Evolutionary conservation across 2,797 vertebrate species (phyloP).

Genomic region (Pitangus sulphuratus): DNA sequence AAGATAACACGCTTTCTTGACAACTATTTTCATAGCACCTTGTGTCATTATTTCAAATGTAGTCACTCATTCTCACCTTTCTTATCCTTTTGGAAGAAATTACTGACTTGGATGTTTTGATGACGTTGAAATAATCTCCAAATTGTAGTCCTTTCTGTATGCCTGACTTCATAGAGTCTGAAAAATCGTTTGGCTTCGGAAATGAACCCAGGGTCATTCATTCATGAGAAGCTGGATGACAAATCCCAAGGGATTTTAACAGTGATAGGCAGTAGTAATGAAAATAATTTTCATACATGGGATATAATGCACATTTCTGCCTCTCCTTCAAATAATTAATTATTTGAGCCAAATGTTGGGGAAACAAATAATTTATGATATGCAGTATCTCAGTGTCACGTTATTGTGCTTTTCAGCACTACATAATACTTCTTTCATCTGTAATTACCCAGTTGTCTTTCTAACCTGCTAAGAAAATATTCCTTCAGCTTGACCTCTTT

Average conservation of each 20-base stretch:
- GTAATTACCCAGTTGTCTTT: constrained; percentile 10
- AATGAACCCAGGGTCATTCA: not conserved
- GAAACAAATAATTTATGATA: not conserved
- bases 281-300: not conserved
- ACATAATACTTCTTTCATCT: not conserved
- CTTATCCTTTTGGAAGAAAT: not conserved
- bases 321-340: not conserved
- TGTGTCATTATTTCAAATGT: not conserved
- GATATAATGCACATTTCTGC: not conserved
- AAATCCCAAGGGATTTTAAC: not conserved
- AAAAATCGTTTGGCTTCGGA: not conserved
- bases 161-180: not conserved
- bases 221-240: not conserved
- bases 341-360: not conserved
- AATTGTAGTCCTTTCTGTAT: not conserved
- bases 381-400: not conserved
- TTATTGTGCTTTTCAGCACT: not conserved
- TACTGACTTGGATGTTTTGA: not conserved
- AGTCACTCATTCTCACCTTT: not conserved
- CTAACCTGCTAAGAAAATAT: not conserved
- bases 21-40: not conserved
- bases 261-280: not conserved
- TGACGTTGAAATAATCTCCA: not conserved
- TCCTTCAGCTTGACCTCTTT: not conserved
- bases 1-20: not conserved